These are phyloP conservation scores for Habropoda laboriosa DNA, from an alignment of 1,140 invertebrate genomes.

Conservation along the genomic window DNA sequence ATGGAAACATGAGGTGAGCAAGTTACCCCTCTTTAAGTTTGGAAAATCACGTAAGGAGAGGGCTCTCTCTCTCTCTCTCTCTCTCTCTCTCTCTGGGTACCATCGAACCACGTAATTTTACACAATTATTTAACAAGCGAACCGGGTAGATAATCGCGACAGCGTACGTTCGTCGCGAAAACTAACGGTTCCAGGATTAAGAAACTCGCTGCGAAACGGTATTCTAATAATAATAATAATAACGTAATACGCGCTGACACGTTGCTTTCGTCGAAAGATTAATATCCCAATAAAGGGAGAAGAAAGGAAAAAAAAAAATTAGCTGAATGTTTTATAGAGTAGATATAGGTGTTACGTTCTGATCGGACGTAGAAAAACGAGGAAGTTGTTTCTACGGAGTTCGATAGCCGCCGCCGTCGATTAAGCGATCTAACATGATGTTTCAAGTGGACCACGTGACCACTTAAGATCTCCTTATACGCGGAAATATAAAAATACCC, in stretches of 20 bases:
- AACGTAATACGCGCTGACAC: not conserved
- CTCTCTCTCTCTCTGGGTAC: too few relatives aligned
- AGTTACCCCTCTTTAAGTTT: too few relatives aligned
- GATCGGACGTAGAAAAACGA: not conserved
- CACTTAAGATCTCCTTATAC: too few relatives aligned
- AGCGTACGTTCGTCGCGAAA: not conserved
- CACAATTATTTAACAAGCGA: conserved; percentile 11
- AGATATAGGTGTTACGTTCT: too few relatives aligned
- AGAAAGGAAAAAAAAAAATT: not conserved
- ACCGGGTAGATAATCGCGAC: not conserved
- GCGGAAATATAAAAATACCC: not conserved
- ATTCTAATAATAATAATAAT: conserved; percentile 23
- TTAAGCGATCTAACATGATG: not conserved
- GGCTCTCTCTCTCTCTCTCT: too few relatives aligned
- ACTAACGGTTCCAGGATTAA: conserved; percentile 20
- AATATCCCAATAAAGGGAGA: not conserved
- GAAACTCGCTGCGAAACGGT: conserved; percentile 16
- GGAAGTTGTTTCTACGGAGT: not conserved
- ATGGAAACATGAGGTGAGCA: too few relatives aligned
- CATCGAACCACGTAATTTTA: conserved; percentile 11
- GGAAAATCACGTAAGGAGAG: too few relatives aligned
- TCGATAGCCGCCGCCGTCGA: too few relatives aligned
- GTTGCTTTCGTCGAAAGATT: not conserved
- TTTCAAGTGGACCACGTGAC: too few relatives aligned
- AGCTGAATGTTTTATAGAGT: too few relatives aligned